Evolutionary conservation across 35 echinoderm and acorn worm species (phyloP).

Genomic region (Diadema setosum): DNA sequence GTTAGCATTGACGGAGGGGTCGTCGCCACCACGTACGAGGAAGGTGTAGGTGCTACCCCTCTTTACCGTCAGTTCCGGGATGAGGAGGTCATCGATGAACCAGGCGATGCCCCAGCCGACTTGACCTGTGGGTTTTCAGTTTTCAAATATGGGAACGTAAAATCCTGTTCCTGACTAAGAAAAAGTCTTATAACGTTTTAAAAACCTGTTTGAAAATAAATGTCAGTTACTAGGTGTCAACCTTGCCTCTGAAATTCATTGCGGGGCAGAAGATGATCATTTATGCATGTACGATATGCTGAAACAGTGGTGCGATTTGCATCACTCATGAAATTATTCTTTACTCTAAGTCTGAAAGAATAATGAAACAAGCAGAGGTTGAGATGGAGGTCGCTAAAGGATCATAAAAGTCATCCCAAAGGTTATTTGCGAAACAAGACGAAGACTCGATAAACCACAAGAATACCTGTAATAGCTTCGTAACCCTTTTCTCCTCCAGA

Average conservation of each 20-base stretch:
- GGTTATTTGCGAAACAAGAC: too few species aligned
- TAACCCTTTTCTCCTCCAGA: constrained; percentile 45
- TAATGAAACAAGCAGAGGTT: too few species aligned
- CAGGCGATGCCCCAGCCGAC: constrained; percentile 79
- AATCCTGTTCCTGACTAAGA: not conserved
- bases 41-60: constrained; percentile 67
- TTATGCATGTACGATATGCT: too few species aligned
- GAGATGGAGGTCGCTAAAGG: too few species aligned
- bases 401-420: too few species aligned
- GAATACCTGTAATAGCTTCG: constrained; percentile 72
- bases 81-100: constrained; percentile 66
- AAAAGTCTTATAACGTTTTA: not conserved
- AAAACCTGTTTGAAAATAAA: not conserved
- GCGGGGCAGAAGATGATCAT: too few species aligned
- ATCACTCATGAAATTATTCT: too few species aligned
- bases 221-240: not conserved
- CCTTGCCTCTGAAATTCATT: not conserved
- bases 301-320: too few species aligned
- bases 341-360: too few species aligned
- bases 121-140: constrained; percentile 47
- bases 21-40: constrained; percentile 46
- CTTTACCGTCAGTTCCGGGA: constrained; percentile 56
- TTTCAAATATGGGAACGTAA: not conserved
- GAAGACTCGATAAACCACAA: too few species aligned
- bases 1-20: not conserved